Base-by-base conservation (phyloP, 2,797 vertebrate genomes). In the Paguma larvata region DNA sequence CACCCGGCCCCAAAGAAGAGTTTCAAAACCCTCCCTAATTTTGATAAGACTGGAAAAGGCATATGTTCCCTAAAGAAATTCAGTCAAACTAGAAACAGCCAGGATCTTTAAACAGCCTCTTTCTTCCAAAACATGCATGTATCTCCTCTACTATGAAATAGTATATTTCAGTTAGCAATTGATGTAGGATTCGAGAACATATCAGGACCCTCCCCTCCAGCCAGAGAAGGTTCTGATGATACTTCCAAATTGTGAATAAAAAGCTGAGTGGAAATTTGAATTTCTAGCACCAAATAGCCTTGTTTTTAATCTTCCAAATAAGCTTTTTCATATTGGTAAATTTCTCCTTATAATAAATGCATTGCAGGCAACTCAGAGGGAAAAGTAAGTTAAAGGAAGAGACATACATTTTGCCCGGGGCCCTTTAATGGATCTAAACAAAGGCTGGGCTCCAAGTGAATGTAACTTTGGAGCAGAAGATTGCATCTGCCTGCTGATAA, bases 381-480 rank as follows among this genome's bases (percentile, higher is more conserved):
- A 84, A 85, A 70, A 63, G 27, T 25, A 53, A 56, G 25, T 79
- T 59, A 70, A 73, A 90, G 53, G 38, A 32, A 90, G 75, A 87
- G 65, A 25, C 51, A 0, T 27, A 46, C 48, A 16, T 85, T 85
- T 95, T 62, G 85, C 84, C 25, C 67, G 23, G 27, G 41, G 83
- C 63, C 38, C 13, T 91, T 92, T 53, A 80, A 91, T 89, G 86
- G 83, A 89, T 96, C 93, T 94, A 38, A 86, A 83, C 48, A 62
- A 89, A 95, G 83, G 30, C 94, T 68, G 65, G n/a, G 78, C 79
- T 95, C 68, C 19, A 8, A 48, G 59, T 79, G 70, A 72, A 59
- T 32, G 93, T 75, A 83, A 38, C 48, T 82, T 51, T 75, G 73
- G 80, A 96, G 90, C 62, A 92, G 94, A 97, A 83, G 90, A 85